Percentiles rank a stretch among this genome's conserved stretches.
These are phyloP conservation scores for Bombycilla garrulus DNA, from an alignment of 2,113 vertebrate genomes.

Conservation along the genomic window DNA sequence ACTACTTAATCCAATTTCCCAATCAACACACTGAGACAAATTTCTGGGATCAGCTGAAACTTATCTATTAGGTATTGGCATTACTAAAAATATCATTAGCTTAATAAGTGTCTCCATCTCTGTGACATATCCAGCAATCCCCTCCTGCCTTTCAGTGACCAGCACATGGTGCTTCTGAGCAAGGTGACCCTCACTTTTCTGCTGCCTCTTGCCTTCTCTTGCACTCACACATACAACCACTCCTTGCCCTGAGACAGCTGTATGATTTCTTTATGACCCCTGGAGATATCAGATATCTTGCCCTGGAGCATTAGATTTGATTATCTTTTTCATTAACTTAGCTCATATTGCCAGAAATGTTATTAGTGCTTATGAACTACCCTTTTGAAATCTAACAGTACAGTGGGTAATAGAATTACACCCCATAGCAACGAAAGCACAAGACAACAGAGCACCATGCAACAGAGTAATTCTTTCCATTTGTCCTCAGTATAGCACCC, in stretches of 20 bases:
- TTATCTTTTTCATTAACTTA: slow-evolving; percentile 65
- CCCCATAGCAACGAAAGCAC: neutral
- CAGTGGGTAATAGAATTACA: slow-evolving; percentile 22
- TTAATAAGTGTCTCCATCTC: neutral
- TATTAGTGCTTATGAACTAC: slow-evolving; percentile 54
- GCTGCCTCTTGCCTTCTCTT: neutral
- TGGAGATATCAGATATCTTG: slow-evolving; percentile 24
- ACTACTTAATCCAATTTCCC: neutral
- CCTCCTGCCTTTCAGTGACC: neutral
- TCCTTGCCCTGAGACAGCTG: neutral
- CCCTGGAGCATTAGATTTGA: slow-evolving; percentile 35
- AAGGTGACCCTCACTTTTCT: slow-evolving; percentile 20
- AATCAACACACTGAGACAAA: neutral
- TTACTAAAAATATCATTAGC: slow-evolving; percentile 7
- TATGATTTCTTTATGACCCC: neutral
- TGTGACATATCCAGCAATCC: neutral
- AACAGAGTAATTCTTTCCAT: neutral
- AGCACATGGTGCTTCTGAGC: neutral
- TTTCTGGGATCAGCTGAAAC: neutral
- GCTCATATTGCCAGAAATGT: slow-evolving; percentile 53
- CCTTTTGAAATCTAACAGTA: slow-evolving; percentile 44
- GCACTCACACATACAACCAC: neutral
- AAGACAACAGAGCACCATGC: neutral
- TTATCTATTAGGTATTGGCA: neutral
- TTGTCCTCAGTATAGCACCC: neutral